Conservation (phyloP, 2,888 invertebrate species). For the Adelognathus sp. region DNA sequence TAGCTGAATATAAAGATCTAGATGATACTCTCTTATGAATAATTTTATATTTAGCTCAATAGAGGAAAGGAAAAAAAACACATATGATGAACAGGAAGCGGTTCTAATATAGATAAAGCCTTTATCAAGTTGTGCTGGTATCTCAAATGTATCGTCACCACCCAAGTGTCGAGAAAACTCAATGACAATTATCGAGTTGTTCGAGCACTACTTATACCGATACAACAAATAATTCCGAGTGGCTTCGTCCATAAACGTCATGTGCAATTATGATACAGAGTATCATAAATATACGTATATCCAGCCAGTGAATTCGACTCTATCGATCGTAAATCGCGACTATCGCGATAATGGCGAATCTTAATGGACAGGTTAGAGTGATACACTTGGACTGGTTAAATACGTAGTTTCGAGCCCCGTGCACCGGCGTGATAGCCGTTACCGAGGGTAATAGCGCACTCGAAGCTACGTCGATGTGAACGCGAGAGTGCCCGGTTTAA, state of each 20-base stretch:
- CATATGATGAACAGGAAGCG: too few species aligned
- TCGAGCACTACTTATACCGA: background rate
- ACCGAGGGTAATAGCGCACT: conserved; percentile 29
- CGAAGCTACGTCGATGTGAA: conserved; percentile 4
- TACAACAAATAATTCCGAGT: conserved; percentile 24
- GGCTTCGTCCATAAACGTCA: background rate
- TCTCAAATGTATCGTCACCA: background rate
- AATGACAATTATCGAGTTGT: background rate
- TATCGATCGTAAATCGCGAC: conserved; percentile 58
- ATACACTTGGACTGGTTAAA: conserved; percentile 53
- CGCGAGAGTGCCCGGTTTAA: background rate
- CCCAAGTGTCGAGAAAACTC: background rate
- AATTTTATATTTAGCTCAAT: too few species aligned
- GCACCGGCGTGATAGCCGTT: conserved; percentile 36
- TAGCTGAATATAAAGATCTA: too few species aligned
- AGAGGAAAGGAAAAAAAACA: too few species aligned
- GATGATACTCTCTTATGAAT: too few species aligned
- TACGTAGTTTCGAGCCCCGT: conserved; percentile 47
- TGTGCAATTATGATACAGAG: background rate
- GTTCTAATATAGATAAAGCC: too few species aligned
- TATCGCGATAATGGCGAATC: conserved; percentile 61
- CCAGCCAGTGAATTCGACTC: conserved; percentile 18
- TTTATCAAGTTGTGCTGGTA: too few species aligned
- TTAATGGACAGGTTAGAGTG: conserved; percentile 61
- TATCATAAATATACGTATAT: conserved; percentile 8